phyloP scores from a whole-genome alignment of 2,888 invertebrate genomes.

The Lasioglossum pauxillum region DNA sequence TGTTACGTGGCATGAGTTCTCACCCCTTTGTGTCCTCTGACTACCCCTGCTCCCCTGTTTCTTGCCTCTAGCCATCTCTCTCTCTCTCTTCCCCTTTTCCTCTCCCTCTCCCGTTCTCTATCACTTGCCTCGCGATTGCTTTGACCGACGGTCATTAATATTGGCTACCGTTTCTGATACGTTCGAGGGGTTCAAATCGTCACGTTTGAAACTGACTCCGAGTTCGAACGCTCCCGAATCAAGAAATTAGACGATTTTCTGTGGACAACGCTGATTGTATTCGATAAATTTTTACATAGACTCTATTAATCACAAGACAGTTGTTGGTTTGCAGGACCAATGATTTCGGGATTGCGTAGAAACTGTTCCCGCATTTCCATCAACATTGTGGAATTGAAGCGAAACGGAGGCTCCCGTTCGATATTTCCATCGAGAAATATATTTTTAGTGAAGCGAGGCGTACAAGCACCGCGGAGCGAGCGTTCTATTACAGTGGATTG shows the following conservation, averaged over 20 bases:
- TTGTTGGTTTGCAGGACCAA: background rate
- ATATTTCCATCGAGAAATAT: constrained; percentile 5
- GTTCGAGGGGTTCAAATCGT: background rate
- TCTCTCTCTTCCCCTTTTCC: background rate
- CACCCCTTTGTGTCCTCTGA: constrained; percentile 35
- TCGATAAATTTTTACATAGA: background rate
- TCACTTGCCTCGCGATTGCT: constrained; percentile 7
- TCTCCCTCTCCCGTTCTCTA: background rate
- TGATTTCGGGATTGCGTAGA: background rate
- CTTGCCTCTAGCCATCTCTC: constrained; percentile 21
- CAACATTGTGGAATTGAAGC: background rate
- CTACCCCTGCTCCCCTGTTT: constrained; percentile 9
- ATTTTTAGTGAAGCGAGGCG: background rate
- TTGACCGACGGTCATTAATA: constrained; percentile 1
- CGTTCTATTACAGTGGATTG: constrained; percentile 17
- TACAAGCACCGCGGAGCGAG: background rate
- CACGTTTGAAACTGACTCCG: background rate
- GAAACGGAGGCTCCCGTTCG: background rate
- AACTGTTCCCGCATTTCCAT: background rate
- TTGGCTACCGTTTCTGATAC: background rate
- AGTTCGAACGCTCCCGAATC: background rate
- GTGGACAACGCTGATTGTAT: background rate
- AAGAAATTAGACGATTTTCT: background rate
- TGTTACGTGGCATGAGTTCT: constrained; percentile 66
- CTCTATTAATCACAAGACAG: background rate